Conservation (phyloP, 2,888 invertebrate species). For the Andrena marginata region DNA sequence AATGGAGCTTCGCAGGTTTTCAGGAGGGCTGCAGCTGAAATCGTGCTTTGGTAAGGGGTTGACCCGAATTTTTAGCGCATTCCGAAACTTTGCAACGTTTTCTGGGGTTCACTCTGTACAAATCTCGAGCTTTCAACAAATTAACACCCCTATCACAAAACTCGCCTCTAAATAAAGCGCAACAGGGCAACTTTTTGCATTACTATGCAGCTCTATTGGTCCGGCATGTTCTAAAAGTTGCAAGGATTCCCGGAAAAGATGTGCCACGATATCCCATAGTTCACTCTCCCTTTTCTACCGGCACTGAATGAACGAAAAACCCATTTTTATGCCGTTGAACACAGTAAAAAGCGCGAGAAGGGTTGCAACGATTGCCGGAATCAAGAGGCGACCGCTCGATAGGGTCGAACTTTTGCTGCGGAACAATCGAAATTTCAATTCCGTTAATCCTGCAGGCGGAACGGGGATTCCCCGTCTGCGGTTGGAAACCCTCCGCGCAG, state of each 20-base stretch:
- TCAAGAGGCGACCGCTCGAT: slow-evolving; percentile 22
- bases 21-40: neutral
- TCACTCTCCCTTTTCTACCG: slow-evolving; percentile 6
- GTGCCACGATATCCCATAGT: neutral
- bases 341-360: slow-evolving; percentile 10
- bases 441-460: slow-evolving; percentile 30
- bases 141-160: too few species aligned
- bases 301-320: slow-evolving; percentile 4
- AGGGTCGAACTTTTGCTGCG: neutral
- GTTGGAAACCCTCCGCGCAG: slow-evolving; percentile 32
- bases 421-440: slow-evolving; percentile 56
- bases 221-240: neutral
- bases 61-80: too few species aligned
- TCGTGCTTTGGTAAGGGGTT: too few species aligned
- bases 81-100: too few species aligned
- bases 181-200: neutral
- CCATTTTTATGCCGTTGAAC: slow-evolving; percentile 29
- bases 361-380: slow-evolving; percentile 7
- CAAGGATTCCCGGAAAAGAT: neutral
- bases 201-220: neutral
- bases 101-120: too few species aligned
- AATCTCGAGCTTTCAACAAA: too few species aligned
- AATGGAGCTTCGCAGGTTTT: neutral
- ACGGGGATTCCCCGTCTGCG: slow-evolving; percentile 21
- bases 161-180: too few species aligned